These are phyloP conservation scores for Pygocentrus nattereri DNA, from an alignment of 2,797 vertebrate genomes.

Conservation along the genomic window DNA sequence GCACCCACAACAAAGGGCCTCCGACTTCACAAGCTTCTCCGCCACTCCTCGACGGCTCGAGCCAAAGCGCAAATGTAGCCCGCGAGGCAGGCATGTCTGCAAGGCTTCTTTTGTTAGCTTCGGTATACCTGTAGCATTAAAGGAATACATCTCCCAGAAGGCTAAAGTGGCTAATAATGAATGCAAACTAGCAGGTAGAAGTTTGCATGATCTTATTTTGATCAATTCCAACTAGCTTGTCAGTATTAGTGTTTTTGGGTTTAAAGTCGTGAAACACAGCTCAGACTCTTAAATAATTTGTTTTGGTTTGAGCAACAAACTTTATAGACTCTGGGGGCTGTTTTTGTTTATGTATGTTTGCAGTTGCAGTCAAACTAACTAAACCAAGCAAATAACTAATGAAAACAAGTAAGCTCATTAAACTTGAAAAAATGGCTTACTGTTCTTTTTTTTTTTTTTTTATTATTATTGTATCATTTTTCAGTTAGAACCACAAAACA, in stretches of 20 bases:
- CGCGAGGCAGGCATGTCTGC: slow-evolving; percentile 63
- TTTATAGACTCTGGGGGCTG: slow-evolving; percentile 33
- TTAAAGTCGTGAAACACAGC: neutral
- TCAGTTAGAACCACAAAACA: too few relatives aligned
- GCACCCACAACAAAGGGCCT: slow-evolving; percentile 90
- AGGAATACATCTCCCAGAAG: neutral
- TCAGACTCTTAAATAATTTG: slow-evolving; percentile 2
- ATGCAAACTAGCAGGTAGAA: neutral
- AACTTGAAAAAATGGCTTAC: too few relatives aligned
- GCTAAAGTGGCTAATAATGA: neutral
- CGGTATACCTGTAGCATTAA: slow-evolving; percentile 45
- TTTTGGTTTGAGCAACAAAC: slow-evolving; percentile 26
- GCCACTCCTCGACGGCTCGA: slow-evolving; percentile 61
- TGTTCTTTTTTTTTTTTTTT: too few relatives aligned
- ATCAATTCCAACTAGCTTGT: neutral
- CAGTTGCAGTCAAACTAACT: slow-evolving; percentile 17
- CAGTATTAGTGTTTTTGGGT: neutral
- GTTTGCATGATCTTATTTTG: neutral
- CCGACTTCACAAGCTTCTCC: slow-evolving; percentile 66
- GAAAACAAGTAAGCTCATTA: slow-evolving; percentile 39
- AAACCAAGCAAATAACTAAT: slow-evolving; percentile 3
- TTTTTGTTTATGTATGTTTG: slow-evolving; percentile 19
- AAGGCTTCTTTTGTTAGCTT: slow-evolving; percentile 48
- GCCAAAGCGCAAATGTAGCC: slow-evolving; percentile 70
- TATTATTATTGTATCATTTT: too few relatives aligned